A percentile compares a stretch with the other conserved stretches of the same genome.
phyloP scores from a whole-genome alignment of 2,888 invertebrate genomes.

The Ecdyonurus torrentis region DNA sequence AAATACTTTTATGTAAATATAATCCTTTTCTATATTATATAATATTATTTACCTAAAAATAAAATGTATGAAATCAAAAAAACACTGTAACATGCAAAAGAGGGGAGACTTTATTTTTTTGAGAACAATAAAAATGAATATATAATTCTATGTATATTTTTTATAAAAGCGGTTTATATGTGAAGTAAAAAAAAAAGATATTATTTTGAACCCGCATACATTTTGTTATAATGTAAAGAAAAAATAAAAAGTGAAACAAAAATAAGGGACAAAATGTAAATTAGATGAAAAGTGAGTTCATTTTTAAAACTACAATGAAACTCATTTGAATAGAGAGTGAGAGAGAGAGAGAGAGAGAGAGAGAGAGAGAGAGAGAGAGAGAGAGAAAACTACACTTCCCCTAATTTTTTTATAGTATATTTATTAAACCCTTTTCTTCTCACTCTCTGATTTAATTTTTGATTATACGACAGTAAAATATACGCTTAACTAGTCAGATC shows the following conservation, averaged over 20 bases:
- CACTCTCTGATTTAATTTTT: neutral
- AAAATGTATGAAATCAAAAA: no score
- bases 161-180: neutral
- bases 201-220: neutral
- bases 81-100: neutral
- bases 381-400: no score
- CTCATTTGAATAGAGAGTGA: neutral
- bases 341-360: no score
- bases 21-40: no score
- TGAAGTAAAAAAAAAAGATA: neutral
- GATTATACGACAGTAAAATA: neutral
- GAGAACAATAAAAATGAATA: neutral
- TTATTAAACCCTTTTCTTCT: neutral
- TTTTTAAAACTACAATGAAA: neutral
- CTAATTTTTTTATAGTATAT: neutral
- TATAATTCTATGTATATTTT: neutral
- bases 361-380: no score
- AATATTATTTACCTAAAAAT: no score
- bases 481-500: neutral
- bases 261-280: no score
- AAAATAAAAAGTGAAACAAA: no score
- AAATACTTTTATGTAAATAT: no score
- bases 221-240: neutral
- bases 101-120: neutral
- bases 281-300: no score